Conservation (phyloP, 2,113 vertebrate genomes). For the Corvus cornix region DNA sequence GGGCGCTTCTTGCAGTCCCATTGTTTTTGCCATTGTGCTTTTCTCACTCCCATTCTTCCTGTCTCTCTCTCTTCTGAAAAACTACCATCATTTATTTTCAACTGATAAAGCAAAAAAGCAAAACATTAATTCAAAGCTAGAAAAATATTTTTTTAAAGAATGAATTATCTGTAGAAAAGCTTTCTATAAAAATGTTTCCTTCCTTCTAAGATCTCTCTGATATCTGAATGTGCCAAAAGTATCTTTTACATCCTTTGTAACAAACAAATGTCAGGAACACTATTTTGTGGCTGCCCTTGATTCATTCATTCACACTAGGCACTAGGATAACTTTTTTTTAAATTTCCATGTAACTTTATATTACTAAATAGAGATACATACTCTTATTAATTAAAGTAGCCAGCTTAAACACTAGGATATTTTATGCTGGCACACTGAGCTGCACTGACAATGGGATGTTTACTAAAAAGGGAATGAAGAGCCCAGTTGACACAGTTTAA, state of each 20-base stretch:
- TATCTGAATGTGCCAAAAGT: neutral
- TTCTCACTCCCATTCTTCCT: neutral
- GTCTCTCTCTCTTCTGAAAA: neutral
- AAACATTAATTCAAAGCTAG: neutral
- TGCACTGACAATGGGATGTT: neutral
- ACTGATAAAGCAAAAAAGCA: neutral
- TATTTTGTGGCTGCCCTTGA: neutral
- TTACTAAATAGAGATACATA: neutral
- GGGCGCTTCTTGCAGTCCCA: neutral
- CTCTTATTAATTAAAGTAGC: neutral
- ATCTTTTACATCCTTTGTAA: neutral
- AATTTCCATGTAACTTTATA: neutral
- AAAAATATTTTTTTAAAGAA: neutral
- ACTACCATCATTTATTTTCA: neutral
- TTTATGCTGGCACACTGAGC: constrained; percentile 1
- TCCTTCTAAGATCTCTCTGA: neutral
- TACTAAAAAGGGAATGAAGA: constrained; percentile 15
- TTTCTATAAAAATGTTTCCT: neutral
- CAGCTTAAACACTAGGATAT: neutral
- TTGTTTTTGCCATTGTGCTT: neutral
- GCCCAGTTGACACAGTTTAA: constrained; percentile 14
- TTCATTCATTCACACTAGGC: neutral
- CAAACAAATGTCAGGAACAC: neutral
- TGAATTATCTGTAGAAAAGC: neutral
- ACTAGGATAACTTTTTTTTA: neutral